phyloP scores from a whole-genome alignment of 2,888 invertebrate genomes.

The Drosophila quinaria region DNA sequence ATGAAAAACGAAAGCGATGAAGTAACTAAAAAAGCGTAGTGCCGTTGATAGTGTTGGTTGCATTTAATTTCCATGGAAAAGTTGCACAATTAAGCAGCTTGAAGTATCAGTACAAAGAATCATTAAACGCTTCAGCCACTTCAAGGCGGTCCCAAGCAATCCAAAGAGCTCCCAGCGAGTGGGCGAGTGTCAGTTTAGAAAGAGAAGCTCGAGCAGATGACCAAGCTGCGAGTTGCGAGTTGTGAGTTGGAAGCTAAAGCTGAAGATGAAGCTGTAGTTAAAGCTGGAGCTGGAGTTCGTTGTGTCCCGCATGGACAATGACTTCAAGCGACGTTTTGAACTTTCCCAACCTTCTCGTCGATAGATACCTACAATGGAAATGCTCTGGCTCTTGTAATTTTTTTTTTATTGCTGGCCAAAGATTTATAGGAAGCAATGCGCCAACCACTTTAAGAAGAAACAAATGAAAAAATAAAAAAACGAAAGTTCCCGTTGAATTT shows the following conservation, averaged over 20 bases:
- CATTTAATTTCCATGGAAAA: slow-evolving; percentile 75
- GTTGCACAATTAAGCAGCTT: slow-evolving; percentile 79
- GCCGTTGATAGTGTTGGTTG: slow-evolving; percentile 26
- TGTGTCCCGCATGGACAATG: slow-evolving; percentile 69
- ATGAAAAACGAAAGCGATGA: slow-evolving; percentile 81
- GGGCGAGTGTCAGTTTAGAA: slow-evolving; percentile 63
- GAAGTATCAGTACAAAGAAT: slow-evolving; percentile 63
- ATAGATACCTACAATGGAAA: slow-evolving; percentile 71
- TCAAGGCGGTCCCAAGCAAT: slow-evolving; percentile 40
- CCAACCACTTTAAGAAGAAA: slow-evolving; percentile 62
- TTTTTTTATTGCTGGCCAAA: slow-evolving; percentile 59
- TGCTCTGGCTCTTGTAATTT: slow-evolving; percentile 54
- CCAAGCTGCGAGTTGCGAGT: slow-evolving; percentile 33
- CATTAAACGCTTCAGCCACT: slow-evolving; percentile 64
- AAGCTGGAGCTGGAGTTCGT: slow-evolving; percentile 23
- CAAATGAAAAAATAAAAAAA: slow-evolving; percentile 43
- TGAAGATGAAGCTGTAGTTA: slow-evolving; percentile 18
- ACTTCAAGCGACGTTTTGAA: slow-evolving; percentile 56
- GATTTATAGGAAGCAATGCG: slow-evolving; percentile 74
- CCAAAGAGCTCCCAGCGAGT: slow-evolving; percentile 37
- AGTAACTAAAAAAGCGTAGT: slow-evolving; percentile 61
- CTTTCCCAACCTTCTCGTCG: slow-evolving; percentile 70
- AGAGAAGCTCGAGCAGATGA: slow-evolving; percentile 51
- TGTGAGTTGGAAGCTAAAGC: background rate
- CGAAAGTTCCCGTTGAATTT: slow-evolving; percentile 72